phyloP scores from a whole-genome alignment of 2,113 vertebrate genomes.

The Oceanodroma tethys region DNA sequence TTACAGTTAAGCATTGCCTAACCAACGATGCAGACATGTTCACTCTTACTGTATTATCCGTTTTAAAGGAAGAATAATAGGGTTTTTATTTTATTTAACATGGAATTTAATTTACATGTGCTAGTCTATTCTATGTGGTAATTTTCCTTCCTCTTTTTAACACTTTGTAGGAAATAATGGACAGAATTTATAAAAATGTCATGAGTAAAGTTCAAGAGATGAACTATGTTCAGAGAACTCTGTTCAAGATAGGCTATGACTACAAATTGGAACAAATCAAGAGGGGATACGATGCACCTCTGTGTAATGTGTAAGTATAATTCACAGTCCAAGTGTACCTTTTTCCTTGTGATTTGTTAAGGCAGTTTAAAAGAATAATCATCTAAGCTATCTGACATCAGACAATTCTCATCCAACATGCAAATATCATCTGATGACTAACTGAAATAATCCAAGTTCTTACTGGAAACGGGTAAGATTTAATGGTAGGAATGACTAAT shows the following conservation, averaged over 20 bases:
- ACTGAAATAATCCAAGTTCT: not conserved
- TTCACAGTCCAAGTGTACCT: not conserved
- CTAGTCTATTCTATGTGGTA: not conserved
- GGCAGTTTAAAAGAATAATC: not conserved
- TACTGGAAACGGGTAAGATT: not conserved
- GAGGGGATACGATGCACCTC: slow-evolving; percentile 91
- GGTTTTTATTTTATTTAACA: not conserved
- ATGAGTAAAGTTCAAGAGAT: slow-evolving; percentile 98
- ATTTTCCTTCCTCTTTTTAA: slow-evolving; percentile 24
- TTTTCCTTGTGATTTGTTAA: not conserved
- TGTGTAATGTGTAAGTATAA: slow-evolving; percentile 89
- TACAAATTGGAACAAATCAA: slow-evolving; percentile 96
- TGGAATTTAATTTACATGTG: not conserved
- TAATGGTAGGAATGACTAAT: not conserved
- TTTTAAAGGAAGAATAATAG: not conserved
- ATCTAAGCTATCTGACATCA: not conserved
- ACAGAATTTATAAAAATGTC: slow-evolving; percentile 96
- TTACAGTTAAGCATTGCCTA: not conserved
- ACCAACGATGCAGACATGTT: not conserved
- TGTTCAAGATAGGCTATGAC: slow-evolving; percentile 93
- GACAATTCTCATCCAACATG: not conserved
- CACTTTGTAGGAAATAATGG: slow-evolving; percentile 91
- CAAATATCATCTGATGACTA: not conserved
- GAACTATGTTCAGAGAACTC: slow-evolving; percentile 87
- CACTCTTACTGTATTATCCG: not conserved